phyloP scores from a whole-genome alignment of 2,113 vertebrate genomes.

The Capreolus pygargus region DNA sequence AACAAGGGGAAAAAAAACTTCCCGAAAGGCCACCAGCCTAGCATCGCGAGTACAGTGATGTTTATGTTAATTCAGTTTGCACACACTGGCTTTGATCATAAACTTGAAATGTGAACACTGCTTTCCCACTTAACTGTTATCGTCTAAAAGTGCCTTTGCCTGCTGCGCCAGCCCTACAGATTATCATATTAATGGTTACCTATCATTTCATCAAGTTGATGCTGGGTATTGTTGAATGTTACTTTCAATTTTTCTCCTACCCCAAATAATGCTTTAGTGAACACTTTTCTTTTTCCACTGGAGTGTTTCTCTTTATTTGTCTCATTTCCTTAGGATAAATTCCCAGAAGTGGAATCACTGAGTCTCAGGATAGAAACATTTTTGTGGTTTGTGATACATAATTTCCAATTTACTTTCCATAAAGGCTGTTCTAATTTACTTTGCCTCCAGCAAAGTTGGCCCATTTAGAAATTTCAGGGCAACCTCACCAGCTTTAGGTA shows the following conservation, averaged over 20 bases:
- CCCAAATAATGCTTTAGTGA: background rate
- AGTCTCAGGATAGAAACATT: constrained; percentile 59
- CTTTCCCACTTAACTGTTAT: background rate
- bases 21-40: background rate
- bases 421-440: constrained; percentile 44
- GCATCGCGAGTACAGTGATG: background rate
- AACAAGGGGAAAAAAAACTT: background rate
- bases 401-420: constrained; percentile 67
- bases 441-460: constrained; percentile 56
- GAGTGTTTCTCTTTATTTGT: constrained; percentile 36
- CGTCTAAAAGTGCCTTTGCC: background rate
- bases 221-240: background rate
- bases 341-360: constrained; percentile 56
- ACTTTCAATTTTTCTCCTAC: background rate
- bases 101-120: background rate
- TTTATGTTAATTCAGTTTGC: background rate
- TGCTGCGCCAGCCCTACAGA: background rate
- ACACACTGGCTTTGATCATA: background rate
- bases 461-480: constrained; percentile 21
- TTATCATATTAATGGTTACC: background rate
- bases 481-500: constrained; percentile 7
- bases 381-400: constrained; percentile 66
- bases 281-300: background rate
- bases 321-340: constrained; percentile 60
- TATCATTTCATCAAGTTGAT: background rate